Percentiles rank a stretch among this genome's conserved stretches.
phyloP scores from a whole-genome alignment of 92 coral and sea anemone species.

The Scolanthus callimorphus region DNA sequence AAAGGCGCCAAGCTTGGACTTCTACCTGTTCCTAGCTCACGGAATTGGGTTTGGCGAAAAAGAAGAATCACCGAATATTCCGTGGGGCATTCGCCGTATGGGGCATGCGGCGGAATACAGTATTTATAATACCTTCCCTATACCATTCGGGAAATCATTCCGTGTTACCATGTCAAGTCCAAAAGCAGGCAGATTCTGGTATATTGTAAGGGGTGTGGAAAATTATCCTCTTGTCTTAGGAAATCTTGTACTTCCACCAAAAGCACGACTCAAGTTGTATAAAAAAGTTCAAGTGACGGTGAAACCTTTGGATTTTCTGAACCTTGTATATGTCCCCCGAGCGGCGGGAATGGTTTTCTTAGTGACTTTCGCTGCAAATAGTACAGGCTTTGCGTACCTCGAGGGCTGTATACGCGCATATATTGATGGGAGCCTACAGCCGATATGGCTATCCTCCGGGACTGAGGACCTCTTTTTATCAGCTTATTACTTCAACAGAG shows the following conservation, averaged over 20 bases:
- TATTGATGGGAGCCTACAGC: constrained; percentile 22
- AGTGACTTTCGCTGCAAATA: constrained; percentile 23
- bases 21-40: constrained; percentile 10
- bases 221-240: constrained; percentile 26
- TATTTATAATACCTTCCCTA: constrained; percentile 35
- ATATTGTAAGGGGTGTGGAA: constrained; percentile 35
- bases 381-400: constrained; percentile 16
- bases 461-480: constrained; percentile 52
- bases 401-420: constrained; percentile 46
- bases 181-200: constrained; percentile 9
- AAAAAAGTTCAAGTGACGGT: constrained; percentile 8
- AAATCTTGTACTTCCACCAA: constrained; percentile 20
- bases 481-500: constrained; percentile 34
- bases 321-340: constrained; percentile 9
- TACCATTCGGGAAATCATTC: constrained; percentile 24
- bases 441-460: constrained; percentile 48
- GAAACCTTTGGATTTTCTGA: constrained; percentile 31
- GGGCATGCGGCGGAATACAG: constrained; percentile 36
- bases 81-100: constrained; percentile 30
- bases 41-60: constrained; percentile 9
- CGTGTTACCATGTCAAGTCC: constrained; percentile 24
- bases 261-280: constrained; percentile 25
- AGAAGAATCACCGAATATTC: neutral
- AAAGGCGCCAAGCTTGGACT: constrained; percentile 23
- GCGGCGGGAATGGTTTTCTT: constrained; percentile 31